Percentiles rank a stretch among this genome's conserved stretches.
phyloP scores from a whole-genome alignment of 2,797 vertebrate genomes.

The Trachurus trachurus region DNA sequence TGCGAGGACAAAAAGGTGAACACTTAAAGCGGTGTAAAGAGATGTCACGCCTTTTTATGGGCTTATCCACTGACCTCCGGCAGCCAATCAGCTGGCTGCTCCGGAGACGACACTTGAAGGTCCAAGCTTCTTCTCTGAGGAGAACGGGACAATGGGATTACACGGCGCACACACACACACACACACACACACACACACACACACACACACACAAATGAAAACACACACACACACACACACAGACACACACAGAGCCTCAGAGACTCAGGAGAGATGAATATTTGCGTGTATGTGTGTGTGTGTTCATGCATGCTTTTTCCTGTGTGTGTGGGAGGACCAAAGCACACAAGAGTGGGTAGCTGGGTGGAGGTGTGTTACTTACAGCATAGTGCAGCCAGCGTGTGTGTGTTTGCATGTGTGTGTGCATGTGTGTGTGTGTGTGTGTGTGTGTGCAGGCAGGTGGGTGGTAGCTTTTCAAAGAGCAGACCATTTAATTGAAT shows the following conservation, averaged over 20 bases:
- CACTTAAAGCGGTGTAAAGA: constrained; percentile 61
- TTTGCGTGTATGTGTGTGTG: constrained; percentile 38
- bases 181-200: constrained; percentile 23
- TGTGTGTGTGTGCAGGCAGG: constrained; percentile 50
- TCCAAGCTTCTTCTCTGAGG: constrained; percentile 37
- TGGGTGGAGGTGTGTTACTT: constrained; percentile 59
- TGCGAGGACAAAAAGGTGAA: constrained; percentile 67
- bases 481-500: constrained; percentile 82
- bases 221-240: constrained; percentile 17
- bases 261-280: constrained; percentile 34
- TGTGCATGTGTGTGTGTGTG: constrained; percentile 38
- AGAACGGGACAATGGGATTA: constrained; percentile 70
- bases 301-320: constrained; percentile 41
- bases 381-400: constrained; percentile 16
- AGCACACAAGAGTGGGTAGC: constrained; percentile 60
- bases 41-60: constrained; percentile 65
- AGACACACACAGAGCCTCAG: constrained; percentile 12
- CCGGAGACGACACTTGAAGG: constrained; percentile 46
- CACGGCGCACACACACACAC: constrained; percentile 23
- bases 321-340: constrained; percentile 67
- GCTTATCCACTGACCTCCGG: constrained; percentile 67
- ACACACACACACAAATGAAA: constrained; percentile 7
- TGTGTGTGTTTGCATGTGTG: no score
- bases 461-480: constrained; percentile 78
- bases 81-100: constrained; percentile 65